Evolutionary conservation across 2,888 invertebrate genomes (phyloP), one percentile per base, ranked within the genome.

Genomic region (Tortrix viridana): DNA sequence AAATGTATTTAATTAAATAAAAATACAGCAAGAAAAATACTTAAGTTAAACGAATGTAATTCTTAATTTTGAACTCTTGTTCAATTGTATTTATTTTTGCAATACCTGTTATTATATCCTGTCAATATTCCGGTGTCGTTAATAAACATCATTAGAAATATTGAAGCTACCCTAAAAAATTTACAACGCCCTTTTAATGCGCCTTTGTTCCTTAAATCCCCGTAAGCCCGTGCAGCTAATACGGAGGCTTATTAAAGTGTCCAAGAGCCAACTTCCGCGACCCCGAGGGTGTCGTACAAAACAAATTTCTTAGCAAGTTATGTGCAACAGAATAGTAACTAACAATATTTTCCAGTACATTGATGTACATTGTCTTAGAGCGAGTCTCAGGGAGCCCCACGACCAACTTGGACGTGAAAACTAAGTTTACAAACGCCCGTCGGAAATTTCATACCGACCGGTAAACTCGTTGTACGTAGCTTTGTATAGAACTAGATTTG

Each of bases 401-500:
- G 70, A 66, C 73, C 66, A 84, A 84, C 75, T 85, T 81, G 71
- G 71, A 74, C 77, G 73, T 69, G 66, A 66, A 73, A 77, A 81
- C 83, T 76, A 81, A 86, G 77, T 86, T 85, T 76, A 72, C 73
- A 71, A 80, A 76, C 79, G 75, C 73, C 41, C 75, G 82, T 82
- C 86, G 84, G 86, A 86, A 85, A 86, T 85, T 84, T 85, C 84
- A 77, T 79, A 82, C 72, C 75, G 76, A 76, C 72, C 75, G 71
- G 73, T 76, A 74, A 80, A 81, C 77, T 80, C 67, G 60, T 71
- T 63, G 66, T 67, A 68, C 78, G 72, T 76, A 81, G 79, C 77
- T 77, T 76, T 75, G 71, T 72, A 74, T 73, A 71, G 70, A 74
- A 72, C 67, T 73, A 71, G 71, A 80, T 76, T 75, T 73, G 66